Conservation (phyloP, 2,113 vertebrate genomes). For the Climacteris rufus region DNA sequence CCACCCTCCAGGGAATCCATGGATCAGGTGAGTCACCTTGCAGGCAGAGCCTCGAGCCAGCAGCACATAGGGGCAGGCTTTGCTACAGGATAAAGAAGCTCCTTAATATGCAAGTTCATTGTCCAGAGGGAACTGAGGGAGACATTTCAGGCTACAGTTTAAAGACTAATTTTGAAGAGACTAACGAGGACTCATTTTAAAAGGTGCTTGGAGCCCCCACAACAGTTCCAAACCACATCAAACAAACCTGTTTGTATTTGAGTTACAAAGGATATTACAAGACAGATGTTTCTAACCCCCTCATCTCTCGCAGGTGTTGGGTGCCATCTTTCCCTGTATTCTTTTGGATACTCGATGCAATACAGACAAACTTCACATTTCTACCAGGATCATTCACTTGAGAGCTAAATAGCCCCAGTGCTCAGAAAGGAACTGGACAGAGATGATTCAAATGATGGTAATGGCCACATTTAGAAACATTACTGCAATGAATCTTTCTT, state of each 20-base stretch:
- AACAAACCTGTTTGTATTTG: background rate
- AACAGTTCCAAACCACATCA: slow-evolving; percentile 4
- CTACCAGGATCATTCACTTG: background rate
- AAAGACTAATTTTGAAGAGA: slow-evolving; percentile 21
- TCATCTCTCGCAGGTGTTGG: background rate
- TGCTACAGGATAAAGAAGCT: background rate
- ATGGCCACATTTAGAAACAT: background rate
- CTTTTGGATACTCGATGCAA: fast-evolving
- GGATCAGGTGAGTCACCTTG: background rate
- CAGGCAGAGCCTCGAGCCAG: background rate
- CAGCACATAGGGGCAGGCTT: background rate
- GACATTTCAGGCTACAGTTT: background rate
- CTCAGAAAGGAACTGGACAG: background rate
- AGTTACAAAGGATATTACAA: background rate
- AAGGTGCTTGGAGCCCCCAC: background rate
- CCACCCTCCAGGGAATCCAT: background rate
- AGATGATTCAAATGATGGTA: background rate
- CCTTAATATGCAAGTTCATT: slow-evolving; percentile 22
- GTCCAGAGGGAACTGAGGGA: slow-evolving; percentile 1
- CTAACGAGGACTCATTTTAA: slow-evolving; percentile 14
- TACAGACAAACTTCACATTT: background rate
- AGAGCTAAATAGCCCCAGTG: background rate
- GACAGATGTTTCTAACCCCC: background rate
- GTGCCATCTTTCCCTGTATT: background rate
- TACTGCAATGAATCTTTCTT: background rate